Conservation (phyloP, 2,113 vertebrate species). For the Platysteira castanea region DNA sequence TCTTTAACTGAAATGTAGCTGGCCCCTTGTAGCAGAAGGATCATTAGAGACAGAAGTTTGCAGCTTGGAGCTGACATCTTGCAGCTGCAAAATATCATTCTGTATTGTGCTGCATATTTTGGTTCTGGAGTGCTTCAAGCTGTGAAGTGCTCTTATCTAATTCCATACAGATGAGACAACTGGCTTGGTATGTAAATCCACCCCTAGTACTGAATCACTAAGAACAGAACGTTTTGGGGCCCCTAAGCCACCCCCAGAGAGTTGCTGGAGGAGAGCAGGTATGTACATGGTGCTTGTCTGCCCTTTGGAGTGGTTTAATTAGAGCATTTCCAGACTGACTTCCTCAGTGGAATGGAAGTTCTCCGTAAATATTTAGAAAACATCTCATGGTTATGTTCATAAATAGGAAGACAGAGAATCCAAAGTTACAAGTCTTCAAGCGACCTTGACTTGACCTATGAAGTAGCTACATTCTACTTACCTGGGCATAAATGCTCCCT, state of each 20-base stretch:
- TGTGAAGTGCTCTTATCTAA: not conserved
- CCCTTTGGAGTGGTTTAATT: not conserved
- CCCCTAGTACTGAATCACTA: not conserved
- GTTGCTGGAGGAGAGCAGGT: not conserved
- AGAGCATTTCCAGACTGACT: not conserved
- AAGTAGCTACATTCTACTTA: not conserved
- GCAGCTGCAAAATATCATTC: conserved; percentile 9
- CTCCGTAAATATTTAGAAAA: conserved; percentile 15
- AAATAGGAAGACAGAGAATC: not conserved
- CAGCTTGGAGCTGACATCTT: conserved; percentile 16
- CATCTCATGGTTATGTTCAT: not conserved
- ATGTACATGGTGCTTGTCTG: not conserved
- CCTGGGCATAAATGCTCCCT: not conserved
- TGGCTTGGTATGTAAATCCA: not conserved
- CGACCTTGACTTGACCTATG: not conserved
- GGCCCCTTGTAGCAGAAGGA: conserved; percentile 17
- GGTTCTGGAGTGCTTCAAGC: not conserved
- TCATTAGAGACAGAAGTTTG: not conserved
- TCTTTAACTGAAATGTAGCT: conserved; percentile 46
- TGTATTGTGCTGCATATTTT: conserved; percentile 3
- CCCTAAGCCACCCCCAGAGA: not conserved
- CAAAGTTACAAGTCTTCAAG: not conserved
- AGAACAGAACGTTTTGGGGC: not conserved
- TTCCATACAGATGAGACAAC: conserved; percentile 17
- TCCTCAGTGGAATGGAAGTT: not conserved